phyloP scores from a whole-genome alignment of 2,888 invertebrate genomes.

The Apamea anceps region DNA sequence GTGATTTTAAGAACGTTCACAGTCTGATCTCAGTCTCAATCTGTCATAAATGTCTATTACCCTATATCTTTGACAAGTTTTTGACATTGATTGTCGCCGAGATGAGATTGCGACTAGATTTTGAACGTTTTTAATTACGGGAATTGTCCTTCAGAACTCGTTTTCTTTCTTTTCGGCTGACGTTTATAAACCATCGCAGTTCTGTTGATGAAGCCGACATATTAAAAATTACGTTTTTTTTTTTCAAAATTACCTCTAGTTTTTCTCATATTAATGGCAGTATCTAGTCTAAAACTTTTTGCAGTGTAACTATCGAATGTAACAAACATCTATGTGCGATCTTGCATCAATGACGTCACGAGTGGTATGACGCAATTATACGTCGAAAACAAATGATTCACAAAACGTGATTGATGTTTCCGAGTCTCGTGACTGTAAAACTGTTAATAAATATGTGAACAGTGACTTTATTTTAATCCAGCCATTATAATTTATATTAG shows the following conservation, averaged over 20 bases:
- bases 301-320: background rate
- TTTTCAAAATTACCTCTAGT: background rate
- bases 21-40: no score
- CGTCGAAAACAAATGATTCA: constrained; percentile 54
- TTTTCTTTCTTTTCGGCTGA: background rate
- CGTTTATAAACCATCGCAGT: background rate
- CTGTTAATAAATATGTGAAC: constrained; percentile 27
- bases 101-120: background rate
- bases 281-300: background rate
- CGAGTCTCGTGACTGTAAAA: constrained; percentile 16
- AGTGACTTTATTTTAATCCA: constrained; percentile 10
- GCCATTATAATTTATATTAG: background rate
- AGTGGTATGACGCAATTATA: constrained; percentile 24
- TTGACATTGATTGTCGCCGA: background rate
- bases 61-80: background rate
- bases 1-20: no score
- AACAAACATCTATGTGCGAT: constrained; percentile 1
- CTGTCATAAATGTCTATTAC: no score
- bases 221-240: background rate
- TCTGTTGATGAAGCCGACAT: background rate
- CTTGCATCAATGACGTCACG: constrained; percentile 20
- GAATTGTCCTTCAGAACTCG: background rate
- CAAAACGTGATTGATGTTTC: constrained; percentile 28
- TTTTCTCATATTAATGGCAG: background rate
- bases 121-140: no score